Evolutionary conservation across 2,797 vertebrate species (phyloP), one percentile per base, ranked within the genome.

Genomic region (Myotis pilosus): DNA sequence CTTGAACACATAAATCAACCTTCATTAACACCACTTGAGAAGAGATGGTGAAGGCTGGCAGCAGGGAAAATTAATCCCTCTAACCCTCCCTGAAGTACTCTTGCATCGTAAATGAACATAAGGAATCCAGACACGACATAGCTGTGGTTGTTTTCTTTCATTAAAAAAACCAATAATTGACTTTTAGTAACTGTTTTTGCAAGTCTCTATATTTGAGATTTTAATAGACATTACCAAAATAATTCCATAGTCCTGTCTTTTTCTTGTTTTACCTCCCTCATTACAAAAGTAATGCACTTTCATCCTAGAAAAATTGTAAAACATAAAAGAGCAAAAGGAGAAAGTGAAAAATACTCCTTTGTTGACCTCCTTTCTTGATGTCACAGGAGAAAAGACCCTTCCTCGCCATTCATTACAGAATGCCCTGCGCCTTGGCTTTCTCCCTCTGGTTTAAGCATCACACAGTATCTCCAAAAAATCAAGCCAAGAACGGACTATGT

Each of bases 151-250:
- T 78, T 94, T 91, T 38, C 94, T 64, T 64, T 57, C 36, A 89
- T 76, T 83, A 78, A 93, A 81, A 47, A 80, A 92, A 87, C 66
- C 55, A 94, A 89, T 91, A 79, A 75, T 66, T 85, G 51, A 86
- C 47, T 83, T 94, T 91, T 49, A 90, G n/a, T 60, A 71, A 75
- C 53, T 85, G 8, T 5, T 15, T 94, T 91, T 75, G 6, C 8
- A 57, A 74, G 60, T 81, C 8, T 51, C 90, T 81, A n/a, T 66
- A 86, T 86, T 89, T 96, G 12, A 85, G 2, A 12, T 76, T 94
- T 92, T 89, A 86, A 95, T 86, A 88, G 20, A 68, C 6, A 38
- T 89, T 19, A 66, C 51, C 66, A 92, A 92, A 93, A 71, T 90
- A 90, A 94, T 85, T 68, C 41, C 30, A 36, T 22, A 28, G 4